Conservation (phyloP, 1,140 invertebrate species). For the Venustaconcha ellipsiformis region DNA sequence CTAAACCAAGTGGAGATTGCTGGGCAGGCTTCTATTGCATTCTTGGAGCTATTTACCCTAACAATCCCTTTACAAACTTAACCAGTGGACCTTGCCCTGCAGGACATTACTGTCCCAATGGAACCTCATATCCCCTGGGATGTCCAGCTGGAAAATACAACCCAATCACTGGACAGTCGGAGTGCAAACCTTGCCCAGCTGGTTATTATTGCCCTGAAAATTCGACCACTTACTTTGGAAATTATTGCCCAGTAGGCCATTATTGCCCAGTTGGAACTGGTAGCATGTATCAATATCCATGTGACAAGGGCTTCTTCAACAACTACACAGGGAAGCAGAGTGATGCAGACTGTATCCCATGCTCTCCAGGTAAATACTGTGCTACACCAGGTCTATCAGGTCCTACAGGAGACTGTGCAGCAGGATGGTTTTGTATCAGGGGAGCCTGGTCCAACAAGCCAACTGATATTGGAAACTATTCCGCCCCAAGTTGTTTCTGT, state of each 20-base stretch:
- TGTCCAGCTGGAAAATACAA: slow-evolving; percentile 63
- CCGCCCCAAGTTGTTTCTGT: slow-evolving; percentile 52
- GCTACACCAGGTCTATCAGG: slow-evolving; percentile 46
- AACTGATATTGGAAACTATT: slow-evolving; percentile 53
- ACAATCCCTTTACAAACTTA: slow-evolving; percentile 53
- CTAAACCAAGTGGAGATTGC: slow-evolving; percentile 58
- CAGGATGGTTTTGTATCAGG: slow-evolving; percentile 62
- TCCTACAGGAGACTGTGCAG: slow-evolving; percentile 51
- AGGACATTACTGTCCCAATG: slow-evolving; percentile 63
- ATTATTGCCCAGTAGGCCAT: slow-evolving; percentile 57
- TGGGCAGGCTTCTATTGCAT: slow-evolving; percentile 63
- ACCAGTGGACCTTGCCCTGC: slow-evolving; percentile 62
- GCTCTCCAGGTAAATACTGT: slow-evolving; percentile 60
- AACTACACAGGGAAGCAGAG: slow-evolving; percentile 42
- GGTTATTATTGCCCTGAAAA: slow-evolving; percentile 63
- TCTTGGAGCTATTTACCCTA: slow-evolving; percentile 53
- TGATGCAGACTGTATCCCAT: slow-evolving; percentile 51
- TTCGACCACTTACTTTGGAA: slow-evolving; percentile 53
- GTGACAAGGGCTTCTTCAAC: slow-evolving; percentile 56
- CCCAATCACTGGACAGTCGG: slow-evolving; percentile 43
- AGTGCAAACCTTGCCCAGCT: slow-evolving; percentile 53
- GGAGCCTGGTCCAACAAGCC: slow-evolving; percentile 57
- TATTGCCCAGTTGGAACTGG: slow-evolving; percentile 61
- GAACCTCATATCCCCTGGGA: slow-evolving; percentile 62
- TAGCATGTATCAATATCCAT: slow-evolving; percentile 50